Conservation (phyloP, 53 echinoderm and acorn worm species). For the Apostichopus leukothele region DNA sequence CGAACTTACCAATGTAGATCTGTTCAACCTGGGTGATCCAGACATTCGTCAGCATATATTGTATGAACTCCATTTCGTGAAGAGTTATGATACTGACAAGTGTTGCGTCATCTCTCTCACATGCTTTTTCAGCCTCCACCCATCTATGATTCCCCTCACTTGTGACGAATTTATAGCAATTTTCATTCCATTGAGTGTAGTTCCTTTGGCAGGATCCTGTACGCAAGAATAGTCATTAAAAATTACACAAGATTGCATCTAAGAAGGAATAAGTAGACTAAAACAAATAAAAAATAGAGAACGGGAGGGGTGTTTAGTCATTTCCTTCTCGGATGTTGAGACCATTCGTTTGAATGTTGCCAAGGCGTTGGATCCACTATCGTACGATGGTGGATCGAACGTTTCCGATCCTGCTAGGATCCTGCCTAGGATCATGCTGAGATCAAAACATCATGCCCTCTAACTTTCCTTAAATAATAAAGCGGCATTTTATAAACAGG, state of each 20-base stretch:
- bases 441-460: no score
- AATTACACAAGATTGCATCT: background rate
- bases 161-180: constrained; percentile 64
- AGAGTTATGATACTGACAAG: constrained; percentile 71
- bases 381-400: no score
- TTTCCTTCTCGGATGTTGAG: no score
- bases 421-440: no score
- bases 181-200: constrained; percentile 56
- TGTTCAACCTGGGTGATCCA: constrained; percentile 70
- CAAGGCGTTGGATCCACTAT: no score
- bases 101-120: constrained; percentile 53
- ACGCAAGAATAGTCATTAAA: no score
- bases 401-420: no score
- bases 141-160: constrained; percentile 58
- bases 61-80: constrained; percentile 82
- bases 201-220: constrained; percentile 48
- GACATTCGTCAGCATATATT: constrained; percentile 74
- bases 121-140: constrained; percentile 74
- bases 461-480: no score
- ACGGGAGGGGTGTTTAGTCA: no score
- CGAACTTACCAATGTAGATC: constrained; percentile 77
- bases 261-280: background rate
- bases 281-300: background rate
- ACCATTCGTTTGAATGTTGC: no score
- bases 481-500: no score